Percentiles rank a stretch among this genome's conserved stretches.
Conservation (phyloP, 2,888 invertebrate species). For the Meghimatium bilineatum region DNA sequence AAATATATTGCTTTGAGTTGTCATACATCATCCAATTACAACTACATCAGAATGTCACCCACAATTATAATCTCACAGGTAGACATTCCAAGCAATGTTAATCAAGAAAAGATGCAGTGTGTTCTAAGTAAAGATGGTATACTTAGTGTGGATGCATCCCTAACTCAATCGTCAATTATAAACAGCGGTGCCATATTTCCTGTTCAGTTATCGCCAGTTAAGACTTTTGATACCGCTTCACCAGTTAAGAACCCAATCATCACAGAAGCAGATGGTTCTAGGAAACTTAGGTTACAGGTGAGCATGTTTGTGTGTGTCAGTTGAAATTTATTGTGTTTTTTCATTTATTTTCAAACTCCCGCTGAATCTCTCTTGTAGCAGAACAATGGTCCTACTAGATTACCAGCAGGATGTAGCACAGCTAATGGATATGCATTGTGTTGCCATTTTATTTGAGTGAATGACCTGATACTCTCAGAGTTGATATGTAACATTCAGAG, state of each 20-base stretch:
- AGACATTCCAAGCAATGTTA: slow-evolving; percentile 70
- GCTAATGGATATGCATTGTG: too few relatives aligned
- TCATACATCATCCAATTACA: too few relatives aligned
- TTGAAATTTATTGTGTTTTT: neutral
- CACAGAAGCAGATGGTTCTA: slow-evolving; percentile 71
- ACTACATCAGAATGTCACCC: too few relatives aligned
- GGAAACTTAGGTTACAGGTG: slow-evolving; percentile 49
- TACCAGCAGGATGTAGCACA: too few relatives aligned
- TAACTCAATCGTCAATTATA: slow-evolving; percentile 54
- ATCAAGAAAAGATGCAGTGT: slow-evolving; percentile 69
- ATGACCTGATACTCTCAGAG: too few relatives aligned
- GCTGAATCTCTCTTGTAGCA: too few relatives aligned
- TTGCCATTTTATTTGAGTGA: too few relatives aligned
- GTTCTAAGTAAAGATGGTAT: slow-evolving; percentile 71
- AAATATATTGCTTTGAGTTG: too few relatives aligned
- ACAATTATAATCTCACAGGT: slow-evolving; percentile 50
- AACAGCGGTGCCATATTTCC: slow-evolving; percentile 64
- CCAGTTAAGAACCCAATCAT: slow-evolving; percentile 72
- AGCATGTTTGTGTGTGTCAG: neutral
- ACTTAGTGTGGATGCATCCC: slow-evolving; percentile 69
- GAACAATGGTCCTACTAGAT: too few relatives aligned
- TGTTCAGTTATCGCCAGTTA: slow-evolving; percentile 58
- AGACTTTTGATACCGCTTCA: slow-evolving; percentile 63
- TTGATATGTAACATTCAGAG: too few relatives aligned
- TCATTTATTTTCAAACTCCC: neutral